A percentile compares a stretch with the other conserved stretches of the same genome.
Evolutionary conservation across 1,140 invertebrate species (phyloP).

Genomic region (Drosophila novamexicana): DNA sequence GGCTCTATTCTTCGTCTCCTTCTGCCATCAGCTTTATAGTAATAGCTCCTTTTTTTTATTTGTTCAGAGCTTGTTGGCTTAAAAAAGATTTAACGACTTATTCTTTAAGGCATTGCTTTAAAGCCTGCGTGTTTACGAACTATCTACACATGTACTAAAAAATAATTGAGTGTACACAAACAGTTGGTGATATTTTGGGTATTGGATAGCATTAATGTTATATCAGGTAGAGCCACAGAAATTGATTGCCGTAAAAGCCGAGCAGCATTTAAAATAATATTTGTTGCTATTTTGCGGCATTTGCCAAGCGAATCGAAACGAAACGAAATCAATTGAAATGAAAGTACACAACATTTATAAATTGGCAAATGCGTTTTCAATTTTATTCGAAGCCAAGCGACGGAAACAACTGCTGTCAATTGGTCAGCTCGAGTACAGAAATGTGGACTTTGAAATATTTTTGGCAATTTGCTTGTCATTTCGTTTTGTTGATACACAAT

Average conservation of each 20-base stretch:
- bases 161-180: conserved; percentile 44
- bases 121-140: conserved; percentile 3
- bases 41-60: too few relatives aligned
- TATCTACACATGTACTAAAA: conserved; percentile 13
- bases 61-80: too few relatives aligned
- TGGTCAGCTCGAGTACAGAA: conserved; percentile 5
- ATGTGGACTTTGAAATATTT: conserved; percentile 12
- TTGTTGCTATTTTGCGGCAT: conserved; percentile 39
- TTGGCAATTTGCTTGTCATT: conserved; percentile 28
- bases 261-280: conserved; percentile 53
- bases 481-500: conserved; percentile 31
- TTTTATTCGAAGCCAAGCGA: conserved; percentile 2
- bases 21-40: too few relatives aligned
- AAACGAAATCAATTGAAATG: conserved; percentile 24
- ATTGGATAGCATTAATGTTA: conserved; percentile 36
- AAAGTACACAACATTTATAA: conserved; percentile 33
- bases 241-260: conserved; percentile 62
- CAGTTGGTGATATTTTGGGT: conserved; percentile 43
- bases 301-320: conserved; percentile 11
- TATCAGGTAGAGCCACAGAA: conserved; percentile 45
- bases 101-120: too few relatives aligned
- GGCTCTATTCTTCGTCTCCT: too few relatives aligned
- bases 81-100: too few relatives aligned
- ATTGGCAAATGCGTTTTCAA: conserved; percentile 45
- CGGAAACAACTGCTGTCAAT: conserved; percentile 15